phyloP scores from a whole-genome alignment of 2,888 invertebrate genomes.

The Lochmaea crataegi region DNA sequence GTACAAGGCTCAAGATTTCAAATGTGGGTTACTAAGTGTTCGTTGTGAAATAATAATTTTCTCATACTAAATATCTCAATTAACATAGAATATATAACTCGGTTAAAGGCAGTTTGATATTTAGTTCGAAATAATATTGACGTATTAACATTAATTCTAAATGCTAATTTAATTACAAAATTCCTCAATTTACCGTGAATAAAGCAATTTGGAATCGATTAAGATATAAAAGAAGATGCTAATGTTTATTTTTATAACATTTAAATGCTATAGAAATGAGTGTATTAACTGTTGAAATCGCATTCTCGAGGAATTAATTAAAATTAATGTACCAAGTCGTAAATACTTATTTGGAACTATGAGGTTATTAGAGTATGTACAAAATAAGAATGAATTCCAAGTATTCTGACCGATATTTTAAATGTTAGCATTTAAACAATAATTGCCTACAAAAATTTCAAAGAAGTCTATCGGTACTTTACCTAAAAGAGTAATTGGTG shows the following conservation, averaged over 20 bases:
- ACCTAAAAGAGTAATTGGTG: constrained; percentile 34
- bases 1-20: too few relatives aligned
- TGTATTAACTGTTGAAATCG: neutral
- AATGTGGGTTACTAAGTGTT: too few relatives aligned
- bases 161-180: neutral
- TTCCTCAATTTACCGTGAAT: neutral
- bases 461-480: neutral
- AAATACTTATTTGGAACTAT: neutral
- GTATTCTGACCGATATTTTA: neutral
- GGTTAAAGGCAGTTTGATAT: neutral
- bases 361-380: neutral
- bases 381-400: neutral
- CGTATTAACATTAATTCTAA: neutral
- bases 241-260: constrained; percentile 4
- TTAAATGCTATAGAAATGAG: neutral
- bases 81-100: neutral
- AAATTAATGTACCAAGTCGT: neutral
- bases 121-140: neutral
- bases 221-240: neutral
- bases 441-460: too few relatives aligned
- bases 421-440: neutral
- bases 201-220: neutral
- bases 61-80: neutral
- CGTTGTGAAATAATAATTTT: too few relatives aligned
- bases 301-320: neutral